Percentiles rank a stretch among this genome's conserved stretches.
Conservation (phyloP, 2,113 vertebrate genomes). For the Callipepla squamata region DNA sequence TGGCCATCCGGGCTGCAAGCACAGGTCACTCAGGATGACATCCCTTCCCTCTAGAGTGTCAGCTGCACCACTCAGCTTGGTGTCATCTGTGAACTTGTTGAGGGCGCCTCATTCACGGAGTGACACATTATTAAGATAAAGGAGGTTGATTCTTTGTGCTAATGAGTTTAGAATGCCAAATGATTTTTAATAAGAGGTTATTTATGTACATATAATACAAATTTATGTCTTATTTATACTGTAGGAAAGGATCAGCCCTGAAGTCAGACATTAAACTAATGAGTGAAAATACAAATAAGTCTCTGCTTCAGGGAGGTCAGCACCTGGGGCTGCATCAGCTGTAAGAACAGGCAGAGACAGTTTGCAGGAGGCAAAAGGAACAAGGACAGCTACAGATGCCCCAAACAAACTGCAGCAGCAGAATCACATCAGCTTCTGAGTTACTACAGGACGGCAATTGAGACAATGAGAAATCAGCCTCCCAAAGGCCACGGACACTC, state of each 20-base stretch:
- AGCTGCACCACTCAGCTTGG: too few relatives aligned
- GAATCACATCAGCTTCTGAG: background rate
- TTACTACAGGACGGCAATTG: background rate
- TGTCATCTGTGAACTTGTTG: too few relatives aligned
- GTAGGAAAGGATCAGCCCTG: constrained; percentile 12
- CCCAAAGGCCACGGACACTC: background rate
- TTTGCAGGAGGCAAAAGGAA: background rate
- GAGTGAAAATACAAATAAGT: background rate
- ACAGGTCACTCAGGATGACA: too few relatives aligned
- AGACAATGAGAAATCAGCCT: background rate
- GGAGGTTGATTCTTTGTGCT: background rate
- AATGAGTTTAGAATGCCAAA: constrained; percentile 29
- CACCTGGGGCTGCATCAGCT: background rate
- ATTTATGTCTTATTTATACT: constrained; percentile 19
- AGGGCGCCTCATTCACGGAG: background rate
- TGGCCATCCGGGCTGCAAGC: too few relatives aligned
- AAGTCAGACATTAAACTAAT: constrained; percentile 13
- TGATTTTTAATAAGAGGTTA: constrained; percentile 8
- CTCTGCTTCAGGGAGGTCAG: background rate
- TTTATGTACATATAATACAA: constrained; percentile 1
- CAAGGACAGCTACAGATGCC: background rate
- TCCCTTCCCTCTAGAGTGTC: too few relatives aligned
- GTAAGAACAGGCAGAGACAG: background rate
- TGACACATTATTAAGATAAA: background rate
- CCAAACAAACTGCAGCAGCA: background rate